A percentile compares a stretch with the other conserved stretches of the same genome.
phyloP scores from a whole-genome alignment of 2,888 invertebrate species.

The Portevinia maculata region DNA sequence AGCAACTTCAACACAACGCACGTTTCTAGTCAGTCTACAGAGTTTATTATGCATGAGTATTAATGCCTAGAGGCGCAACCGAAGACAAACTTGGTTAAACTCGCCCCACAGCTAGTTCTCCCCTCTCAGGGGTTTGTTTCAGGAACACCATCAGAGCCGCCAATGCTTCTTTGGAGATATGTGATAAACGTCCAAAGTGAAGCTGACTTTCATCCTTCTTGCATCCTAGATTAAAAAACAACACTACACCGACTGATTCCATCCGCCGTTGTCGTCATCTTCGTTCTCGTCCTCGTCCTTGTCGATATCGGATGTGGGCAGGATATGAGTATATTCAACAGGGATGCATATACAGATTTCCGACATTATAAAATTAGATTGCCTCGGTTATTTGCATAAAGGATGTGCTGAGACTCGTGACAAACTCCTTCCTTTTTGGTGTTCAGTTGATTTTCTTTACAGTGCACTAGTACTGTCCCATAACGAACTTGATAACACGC shows the following conservation, averaged over 20 bases:
- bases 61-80: constrained; percentile 22
- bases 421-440: constrained; percentile 10
- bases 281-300: no score
- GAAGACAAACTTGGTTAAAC: constrained; percentile 25
- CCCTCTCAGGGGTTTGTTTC: constrained; percentile 6
- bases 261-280: not conserved
- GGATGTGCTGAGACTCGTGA: constrained; percentile 27
- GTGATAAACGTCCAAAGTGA: constrained; percentile 18
- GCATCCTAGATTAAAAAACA: constrained; percentile 46
- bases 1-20: constrained; percentile 12
- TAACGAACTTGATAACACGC: constrained; percentile 15
- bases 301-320: not conserved
- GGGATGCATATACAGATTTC: constrained; percentile 41
- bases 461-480: not conserved
- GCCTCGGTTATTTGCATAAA: constrained; percentile 56
- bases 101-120: not conserved
- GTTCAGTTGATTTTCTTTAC: constrained; percentile 5
- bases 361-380: constrained; percentile 54
- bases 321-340: constrained; percentile 39
- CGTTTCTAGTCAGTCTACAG: not conserved
- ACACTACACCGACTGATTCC: constrained; percentile 2
- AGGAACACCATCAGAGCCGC: not conserved
- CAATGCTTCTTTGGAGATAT: not conserved
- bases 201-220: constrained; percentile 6
- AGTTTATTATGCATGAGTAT: constrained; percentile 13